Conservation (phyloP, 2,113 vertebrate species). For the Crypturellus undulatus region DNA sequence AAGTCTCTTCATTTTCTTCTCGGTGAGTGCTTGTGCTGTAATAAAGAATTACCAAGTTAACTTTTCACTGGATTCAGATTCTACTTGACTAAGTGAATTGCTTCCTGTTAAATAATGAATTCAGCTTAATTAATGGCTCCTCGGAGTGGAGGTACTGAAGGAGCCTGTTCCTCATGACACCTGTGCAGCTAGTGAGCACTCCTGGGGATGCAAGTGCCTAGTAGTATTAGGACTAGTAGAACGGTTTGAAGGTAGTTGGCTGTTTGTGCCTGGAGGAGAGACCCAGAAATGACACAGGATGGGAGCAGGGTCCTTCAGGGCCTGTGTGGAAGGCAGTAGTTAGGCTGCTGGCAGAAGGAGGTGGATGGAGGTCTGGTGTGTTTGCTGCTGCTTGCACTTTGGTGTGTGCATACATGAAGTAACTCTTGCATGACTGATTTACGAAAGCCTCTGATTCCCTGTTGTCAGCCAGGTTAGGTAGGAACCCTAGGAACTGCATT, state of each 20-base stretch:
- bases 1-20: neutral
- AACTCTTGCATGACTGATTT: neutral
- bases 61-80: neutral
- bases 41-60: neutral
- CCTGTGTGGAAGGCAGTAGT: neutral
- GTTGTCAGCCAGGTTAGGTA: neutral
- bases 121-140: slow-evolving; percentile 11
- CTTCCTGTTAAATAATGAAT: neutral
- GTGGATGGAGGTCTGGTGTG: fast-evolving
- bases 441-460: neutral
- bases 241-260: neutral
- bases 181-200: neutral
- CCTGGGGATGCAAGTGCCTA: neutral
- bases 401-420: neutral
- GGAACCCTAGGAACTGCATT: neutral
- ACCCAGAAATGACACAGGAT: fast-evolving
- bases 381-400: neutral
- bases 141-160: neutral
- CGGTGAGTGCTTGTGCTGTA: neutral
- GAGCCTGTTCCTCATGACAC: neutral
- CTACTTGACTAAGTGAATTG: neutral
- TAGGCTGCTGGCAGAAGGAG: neutral
- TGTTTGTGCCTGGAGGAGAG: neutral
- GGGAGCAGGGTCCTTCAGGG: neutral
- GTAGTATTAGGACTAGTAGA: neutral